Conservation (phyloP, 2,888 invertebrate genomes). For the Ichneumoninae sp. region DNA sequence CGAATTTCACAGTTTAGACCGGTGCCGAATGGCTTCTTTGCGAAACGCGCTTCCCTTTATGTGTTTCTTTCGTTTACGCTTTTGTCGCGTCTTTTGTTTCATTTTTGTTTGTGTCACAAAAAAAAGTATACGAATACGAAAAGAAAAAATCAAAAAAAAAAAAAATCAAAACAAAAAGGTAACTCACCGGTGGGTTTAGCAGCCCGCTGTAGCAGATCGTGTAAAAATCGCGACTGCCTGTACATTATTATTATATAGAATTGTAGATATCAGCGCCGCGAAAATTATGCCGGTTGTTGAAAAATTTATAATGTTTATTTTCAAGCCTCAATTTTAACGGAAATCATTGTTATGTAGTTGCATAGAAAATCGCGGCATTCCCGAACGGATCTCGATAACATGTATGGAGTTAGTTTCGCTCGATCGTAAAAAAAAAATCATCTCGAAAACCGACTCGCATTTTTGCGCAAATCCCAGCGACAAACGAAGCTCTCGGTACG, state of each 20-base stretch:
- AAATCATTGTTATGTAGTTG: conserved; percentile 77
- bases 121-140: conserved; percentile 64
- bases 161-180: conserved; percentile 62
- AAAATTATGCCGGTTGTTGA: conserved; percentile 75
- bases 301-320: conserved; percentile 73
- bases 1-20: conserved; percentile 45
- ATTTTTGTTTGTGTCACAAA: conserved; percentile 69
- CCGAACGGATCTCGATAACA: conserved; percentile 61
- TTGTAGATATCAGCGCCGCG: conserved; percentile 62
- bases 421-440: conserved; percentile 44
- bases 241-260: conserved; percentile 53
- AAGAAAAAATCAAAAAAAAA: conserved; percentile 58
- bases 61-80: conserved; percentile 44
- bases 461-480: conserved; percentile 5
- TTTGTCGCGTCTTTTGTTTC: conserved; percentile 62
- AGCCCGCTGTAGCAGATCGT: conserved; percentile 52
- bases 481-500: conserved; percentile 10
- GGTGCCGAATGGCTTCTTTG: conserved; percentile 24
- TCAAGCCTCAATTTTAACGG: conserved; percentile 71
- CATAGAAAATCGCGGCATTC: conserved; percentile 55
- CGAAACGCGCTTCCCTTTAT: conserved; percentile 39
- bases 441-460: conserved; percentile 8
- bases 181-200: conserved; percentile 58
- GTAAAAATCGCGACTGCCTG: conserved; percentile 51
- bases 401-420: conserved; percentile 19